Evolutionary conservation across 2,888 invertebrate genomes (phyloP).

Genomic region (Pheosia gnoma): DNA sequence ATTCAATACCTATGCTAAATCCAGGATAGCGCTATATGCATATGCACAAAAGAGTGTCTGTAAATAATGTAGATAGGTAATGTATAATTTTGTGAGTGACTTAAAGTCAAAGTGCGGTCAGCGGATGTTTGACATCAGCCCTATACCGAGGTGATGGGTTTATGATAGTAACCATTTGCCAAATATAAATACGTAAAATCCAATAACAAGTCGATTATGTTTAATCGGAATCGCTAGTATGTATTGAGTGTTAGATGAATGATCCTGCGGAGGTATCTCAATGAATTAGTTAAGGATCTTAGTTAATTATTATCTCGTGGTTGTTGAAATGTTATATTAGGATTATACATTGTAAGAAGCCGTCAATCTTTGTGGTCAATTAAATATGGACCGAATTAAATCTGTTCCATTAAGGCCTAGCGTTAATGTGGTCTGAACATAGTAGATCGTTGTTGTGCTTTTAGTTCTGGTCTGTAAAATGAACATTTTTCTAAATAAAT

Average conservation of each 20-base stretch:
- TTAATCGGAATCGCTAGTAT: conserved; percentile 50
- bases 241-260: conserved; percentile 64
- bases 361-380: conserved; percentile 79
- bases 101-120: conserved; percentile 75
- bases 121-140: conserved; percentile 63
- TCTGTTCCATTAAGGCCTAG: conserved; percentile 66
- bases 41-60: conserved; percentile 29
- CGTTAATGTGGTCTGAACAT: conserved; percentile 53
- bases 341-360: conserved; percentile 55
- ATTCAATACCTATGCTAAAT: conserved; percentile 14
- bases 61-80: conserved; percentile 64
- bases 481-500: not conserved
- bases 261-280: conserved; percentile 71
- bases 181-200: conserved; percentile 76
- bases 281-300: conserved; percentile 66
- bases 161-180: conserved; percentile 71
- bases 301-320: conserved; percentile 73
- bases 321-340: conserved; percentile 74
- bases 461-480: conserved; percentile 44
- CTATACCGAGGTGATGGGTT: conserved; percentile 55
- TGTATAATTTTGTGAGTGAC: conserved; percentile 57
- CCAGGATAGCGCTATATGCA: conserved; percentile 23
- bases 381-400: conserved; percentile 69
- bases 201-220: conserved; percentile 53
- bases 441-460: conserved; percentile 57